Percentiles rank a stretch among this genome's conserved stretches.
Conservation (phyloP, 2,113 vertebrate species). For the Triplophysa tibetana region DNA sequence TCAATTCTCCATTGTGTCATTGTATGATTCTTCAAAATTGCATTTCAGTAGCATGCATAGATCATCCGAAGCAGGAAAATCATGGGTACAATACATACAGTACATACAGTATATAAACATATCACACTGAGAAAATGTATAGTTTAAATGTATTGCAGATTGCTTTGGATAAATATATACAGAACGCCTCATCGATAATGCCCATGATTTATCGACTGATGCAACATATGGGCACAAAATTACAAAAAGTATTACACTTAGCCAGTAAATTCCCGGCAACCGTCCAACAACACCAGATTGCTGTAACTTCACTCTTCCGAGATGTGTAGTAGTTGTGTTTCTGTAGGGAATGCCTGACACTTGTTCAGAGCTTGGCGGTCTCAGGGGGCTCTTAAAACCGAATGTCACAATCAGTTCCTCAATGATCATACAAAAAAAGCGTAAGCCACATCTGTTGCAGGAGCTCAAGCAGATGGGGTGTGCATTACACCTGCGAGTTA, state of each 20-base stretch:
- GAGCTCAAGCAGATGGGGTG: conserved; percentile 34
- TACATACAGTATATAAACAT: no score
- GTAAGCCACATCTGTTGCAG: conserved; percentile 22
- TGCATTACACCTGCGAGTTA: conserved; percentile 34
- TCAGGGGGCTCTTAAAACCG: not conserved
- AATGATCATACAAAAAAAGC: conserved; percentile 1
- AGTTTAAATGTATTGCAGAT: no score
- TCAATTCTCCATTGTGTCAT: no score
- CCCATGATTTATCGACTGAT: no score
- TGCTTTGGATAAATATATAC: no score
- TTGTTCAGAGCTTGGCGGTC: not conserved
- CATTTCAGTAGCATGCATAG: no score
- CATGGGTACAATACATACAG: no score
- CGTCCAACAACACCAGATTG: not conserved
- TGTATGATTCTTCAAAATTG: no score
- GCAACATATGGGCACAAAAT: no score
- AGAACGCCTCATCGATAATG: no score
- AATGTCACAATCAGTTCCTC: conserved; percentile 14
- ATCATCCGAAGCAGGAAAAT: no score
- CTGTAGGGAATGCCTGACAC: not conserved
- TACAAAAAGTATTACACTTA: not conserved
- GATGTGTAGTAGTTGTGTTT: not conserved
- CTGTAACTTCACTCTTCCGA: not conserved
- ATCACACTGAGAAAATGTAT: no score
- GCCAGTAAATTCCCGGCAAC: not conserved